phyloP scores from a whole-genome alignment of 2,888 invertebrate species.

The Cerastoderma edule region DNA sequence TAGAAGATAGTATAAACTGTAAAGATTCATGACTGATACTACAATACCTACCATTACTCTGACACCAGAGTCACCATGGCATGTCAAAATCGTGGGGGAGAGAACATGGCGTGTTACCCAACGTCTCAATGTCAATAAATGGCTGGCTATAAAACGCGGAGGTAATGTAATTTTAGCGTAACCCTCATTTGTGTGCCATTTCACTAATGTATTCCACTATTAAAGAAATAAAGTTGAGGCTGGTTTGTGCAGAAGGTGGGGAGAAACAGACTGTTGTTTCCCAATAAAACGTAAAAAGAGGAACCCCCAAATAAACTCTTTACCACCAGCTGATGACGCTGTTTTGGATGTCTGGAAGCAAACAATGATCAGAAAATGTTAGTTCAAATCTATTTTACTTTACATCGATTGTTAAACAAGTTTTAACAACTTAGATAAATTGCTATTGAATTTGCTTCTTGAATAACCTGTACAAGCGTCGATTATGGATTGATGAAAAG shows the following conservation, averaged over 20 bases:
- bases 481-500: too few species aligned
- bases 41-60: conserved; percentile 12
- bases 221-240: conserved; percentile 22
- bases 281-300: conserved; percentile 11
- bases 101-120: conserved; percentile 3
- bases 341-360: too few species aligned
- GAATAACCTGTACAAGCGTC: too few species aligned
- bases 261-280: background rate
- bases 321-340: too few species aligned
- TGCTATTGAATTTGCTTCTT: too few species aligned
- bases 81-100: conserved; percentile 3
- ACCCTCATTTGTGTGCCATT: conserved; percentile 23
- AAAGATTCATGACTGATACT: conserved; percentile 7
- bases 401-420: too few species aligned
- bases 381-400: too few species aligned
- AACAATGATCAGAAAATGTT: too few species aligned
- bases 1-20: background rate
- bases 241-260: conserved; percentile 1
- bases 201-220: conserved; percentile 25
- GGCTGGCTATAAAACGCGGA: conserved; percentile 5
- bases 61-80: conserved; percentile 10
- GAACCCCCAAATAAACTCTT: background rate
- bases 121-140: conserved; percentile 21
- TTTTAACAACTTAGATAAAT: too few species aligned
- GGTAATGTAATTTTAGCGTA: conserved; percentile 16